A percentile compares a stretch with the other conserved stretches of the same genome.
Evolutionary conservation across 1,140 invertebrate genomes (phyloP).

Genomic region (Chionoecetes opilio): DNA sequence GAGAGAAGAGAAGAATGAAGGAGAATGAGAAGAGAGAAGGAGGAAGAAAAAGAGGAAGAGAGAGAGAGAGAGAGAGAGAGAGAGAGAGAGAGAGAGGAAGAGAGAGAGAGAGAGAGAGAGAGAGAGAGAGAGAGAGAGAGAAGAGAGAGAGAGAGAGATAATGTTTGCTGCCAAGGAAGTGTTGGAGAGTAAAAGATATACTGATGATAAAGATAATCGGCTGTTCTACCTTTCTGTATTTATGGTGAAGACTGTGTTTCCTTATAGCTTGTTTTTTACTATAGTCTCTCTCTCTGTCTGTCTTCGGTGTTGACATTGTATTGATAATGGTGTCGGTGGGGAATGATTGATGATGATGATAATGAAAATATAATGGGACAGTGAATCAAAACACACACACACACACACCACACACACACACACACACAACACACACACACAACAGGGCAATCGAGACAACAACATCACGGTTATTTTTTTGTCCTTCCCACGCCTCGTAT

Average conservation of each 20-base stretch:
- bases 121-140: too few relatives aligned
- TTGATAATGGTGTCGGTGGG: not conserved
- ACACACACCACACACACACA: constrained; percentile 8
- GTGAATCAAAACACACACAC: not conserved
- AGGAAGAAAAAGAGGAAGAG: too few relatives aligned
- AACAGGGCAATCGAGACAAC: too few relatives aligned
- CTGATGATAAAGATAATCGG: too few relatives aligned
- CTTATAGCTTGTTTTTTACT: not conserved
- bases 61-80: not conserved
- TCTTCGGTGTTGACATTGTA: not conserved
- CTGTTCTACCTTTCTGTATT: too few relatives aligned
- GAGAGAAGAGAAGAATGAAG: not conserved
- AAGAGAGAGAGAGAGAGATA: too few relatives aligned
- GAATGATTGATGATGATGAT: not conserved
- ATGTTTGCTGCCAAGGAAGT: too few relatives aligned
- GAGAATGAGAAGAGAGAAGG: not conserved
- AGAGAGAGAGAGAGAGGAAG: not conserved
- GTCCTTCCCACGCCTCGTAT: too few relatives aligned
- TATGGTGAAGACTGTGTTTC: too few relatives aligned
- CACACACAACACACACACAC: not conserved
- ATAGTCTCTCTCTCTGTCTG: not conserved
- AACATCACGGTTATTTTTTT: not conserved
- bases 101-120: not conserved
- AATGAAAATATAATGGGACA: not conserved
- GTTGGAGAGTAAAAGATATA: too few relatives aligned